phyloP scores from a whole-genome alignment of 2,888 invertebrate genomes.

The Caenorhabditis imperialis region DNA sequence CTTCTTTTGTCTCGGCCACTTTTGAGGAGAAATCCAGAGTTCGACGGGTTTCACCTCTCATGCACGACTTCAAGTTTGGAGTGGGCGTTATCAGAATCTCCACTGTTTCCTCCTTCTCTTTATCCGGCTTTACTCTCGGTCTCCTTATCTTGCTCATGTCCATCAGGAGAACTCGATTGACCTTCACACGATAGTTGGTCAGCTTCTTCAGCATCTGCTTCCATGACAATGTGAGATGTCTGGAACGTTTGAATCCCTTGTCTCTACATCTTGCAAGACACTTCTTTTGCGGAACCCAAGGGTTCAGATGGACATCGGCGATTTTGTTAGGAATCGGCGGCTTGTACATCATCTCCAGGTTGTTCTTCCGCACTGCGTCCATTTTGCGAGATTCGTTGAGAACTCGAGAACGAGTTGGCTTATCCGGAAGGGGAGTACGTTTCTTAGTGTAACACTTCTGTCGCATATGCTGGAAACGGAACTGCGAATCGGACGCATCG shows the following conservation, averaged over 20 bases:
- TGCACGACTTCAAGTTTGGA: constrained; percentile 15
- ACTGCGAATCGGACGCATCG: neutral
- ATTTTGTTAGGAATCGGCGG: neutral
- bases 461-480: constrained; percentile 5
- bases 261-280: too few relatives aligned
- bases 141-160: neutral
- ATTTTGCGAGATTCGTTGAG: constrained; percentile 11
- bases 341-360: constrained; percentile 1
- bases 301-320: constrained; percentile 11
- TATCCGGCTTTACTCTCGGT: too few relatives aligned
- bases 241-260: neutral
- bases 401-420: constrained; percentile 12
- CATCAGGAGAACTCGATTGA: constrained; percentile 7
- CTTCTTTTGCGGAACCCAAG: too few relatives aligned
- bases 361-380: neutral
- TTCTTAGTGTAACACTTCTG: neutral
- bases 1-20: neutral
- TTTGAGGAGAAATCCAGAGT: constrained; percentile 2
- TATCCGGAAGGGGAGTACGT: constrained; percentile 4
- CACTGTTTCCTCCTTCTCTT: neutral
- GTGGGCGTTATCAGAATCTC: constrained; percentile 18
- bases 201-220: constrained; percentile 9
- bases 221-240: constrained; percentile 20
- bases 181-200: neutral
- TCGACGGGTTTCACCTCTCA: constrained; percentile 14